Evolutionary conservation across 2,797 vertebrate genomes (phyloP), one percentile per base, ranked within the genome.

Genomic region (Tiaroga cobitis): DNA sequence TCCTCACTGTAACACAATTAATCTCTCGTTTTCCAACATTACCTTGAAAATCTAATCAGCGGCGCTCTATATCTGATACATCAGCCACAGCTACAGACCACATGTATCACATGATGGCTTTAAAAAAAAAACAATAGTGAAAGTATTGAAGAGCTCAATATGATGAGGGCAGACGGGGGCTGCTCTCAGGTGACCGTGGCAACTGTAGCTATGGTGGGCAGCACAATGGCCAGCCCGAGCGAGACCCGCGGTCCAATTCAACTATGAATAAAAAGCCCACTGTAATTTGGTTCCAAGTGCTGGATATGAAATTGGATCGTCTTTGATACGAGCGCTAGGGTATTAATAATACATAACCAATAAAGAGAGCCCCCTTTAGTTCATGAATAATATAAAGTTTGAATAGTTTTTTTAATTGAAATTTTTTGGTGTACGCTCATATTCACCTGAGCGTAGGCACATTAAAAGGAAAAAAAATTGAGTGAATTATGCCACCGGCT

Each of bases 271-370:
- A 87, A 86, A 32, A 84, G 37, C 67, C 82, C 46, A 39, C 69
- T 86, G 77, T 86, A 85, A 87, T 88, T 88, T 85, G 61, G 85
- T 87, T 86, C 81, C 72, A 65, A 79, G 68, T 67, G 83, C 68
- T 72, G 65, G 83, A 74, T 82, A 80, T 87, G 82, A 84, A 91
- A 93, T 93, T 92, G 90, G 83, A 91, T 91, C 76, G 79, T 85
- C 85, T 93, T 92, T 85, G 84, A 82, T 88, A 83, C 69, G 83
- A 86, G 85, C 46, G 61, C 51, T 51, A 61, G 56, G 65, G 78
- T 89, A 88, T 91, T 90, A 89, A 91, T 90, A 90, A 90, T 90
- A 81, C 81, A 91, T 87, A 75, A 75, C 79, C 76, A 56, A 74
- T 86, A 85, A 81, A 88, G 67, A 86, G 73, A 82, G 59, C 56